These are phyloP conservation scores for Oscheius sp. DNA, from an alignment of 2,888 invertebrate species.

Conservation along the genomic window DNA sequence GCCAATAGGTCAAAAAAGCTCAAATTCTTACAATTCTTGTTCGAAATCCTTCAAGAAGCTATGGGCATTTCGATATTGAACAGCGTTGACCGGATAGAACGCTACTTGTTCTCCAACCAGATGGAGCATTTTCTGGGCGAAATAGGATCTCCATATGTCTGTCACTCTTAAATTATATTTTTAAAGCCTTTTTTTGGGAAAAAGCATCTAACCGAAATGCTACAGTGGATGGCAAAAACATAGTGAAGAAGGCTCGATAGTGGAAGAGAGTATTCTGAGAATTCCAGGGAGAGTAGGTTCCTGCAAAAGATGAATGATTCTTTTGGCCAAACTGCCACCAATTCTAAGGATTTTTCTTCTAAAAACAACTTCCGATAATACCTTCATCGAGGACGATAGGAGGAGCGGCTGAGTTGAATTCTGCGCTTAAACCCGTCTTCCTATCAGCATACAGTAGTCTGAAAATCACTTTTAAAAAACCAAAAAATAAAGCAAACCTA, in stretches of 20 bases:
- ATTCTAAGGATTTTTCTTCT: too few species aligned
- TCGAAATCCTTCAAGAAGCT: constrained; percentile 48
- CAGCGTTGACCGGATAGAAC: constrained; percentile 49
- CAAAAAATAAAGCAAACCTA: constrained; percentile 15
- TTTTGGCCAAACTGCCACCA: background rate
- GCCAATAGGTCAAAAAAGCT: background rate
- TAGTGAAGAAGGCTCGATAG: constrained; percentile 46
- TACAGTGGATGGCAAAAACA: constrained; percentile 52
- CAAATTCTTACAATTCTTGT: constrained; percentile 34
- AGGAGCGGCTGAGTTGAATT: constrained; percentile 45
- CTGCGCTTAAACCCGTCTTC: constrained; percentile 35
- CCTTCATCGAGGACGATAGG: constrained; percentile 38
- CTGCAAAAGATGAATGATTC: background rate
- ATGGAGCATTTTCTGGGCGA: constrained; percentile 47
- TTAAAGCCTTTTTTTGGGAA: background rate
- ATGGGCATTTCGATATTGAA: constrained; percentile 49
- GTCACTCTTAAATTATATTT: constrained; percentile 37
- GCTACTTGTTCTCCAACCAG: constrained; percentile 42
- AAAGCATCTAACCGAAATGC: constrained; percentile 30
- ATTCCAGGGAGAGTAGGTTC: background rate
- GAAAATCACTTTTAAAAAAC: background rate
- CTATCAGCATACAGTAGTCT: constrained; percentile 45
- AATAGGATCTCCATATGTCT: constrained; percentile 54
- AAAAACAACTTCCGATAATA: too few species aligned
- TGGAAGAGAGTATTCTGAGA: constrained; percentile 45